Base-by-base conservation (phyloP, 2,113 vertebrate species). In the Apaloderma vittatum region DNA sequence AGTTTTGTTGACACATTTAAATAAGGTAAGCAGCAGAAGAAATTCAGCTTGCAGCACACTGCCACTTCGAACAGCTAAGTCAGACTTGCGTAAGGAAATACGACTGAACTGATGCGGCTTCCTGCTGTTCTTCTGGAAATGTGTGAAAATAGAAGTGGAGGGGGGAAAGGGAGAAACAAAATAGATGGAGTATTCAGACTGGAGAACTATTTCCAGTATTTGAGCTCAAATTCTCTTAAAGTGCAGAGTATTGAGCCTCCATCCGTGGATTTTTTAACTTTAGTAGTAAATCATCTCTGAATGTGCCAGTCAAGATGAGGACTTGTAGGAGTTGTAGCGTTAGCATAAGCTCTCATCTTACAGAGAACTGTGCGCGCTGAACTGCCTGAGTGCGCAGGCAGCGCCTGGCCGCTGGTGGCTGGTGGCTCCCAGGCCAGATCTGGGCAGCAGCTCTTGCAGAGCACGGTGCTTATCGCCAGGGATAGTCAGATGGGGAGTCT, bases 21-120 rank as follows among this genome's bases (percentile, higher is more conserved):
- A 86, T 76, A 86, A 82, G 62, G 49, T 68, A 74, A 86, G 54
- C 68, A 94, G 61, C 55, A 79, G 49, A 49, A 55, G 58, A 93
- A 85, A 63, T 93, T 85, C 7, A 61, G 9, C 49, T 70, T 12
- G 0, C 36, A 77, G 45, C 12, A 75, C 58, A 29, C 24, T 78
- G 87, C 45, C 32, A 46, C 66, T 75, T 54, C 16, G 34, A 88
- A 65, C 17, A 74, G 79, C 52, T 94, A 84, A 74, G 95, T 91
- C 49, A 84, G 52, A 45, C 36, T 94, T 72, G 15, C 51, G 14
- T 57, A 29, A 90, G 30, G 29, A 75, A 90, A 57, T 65, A 43
- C 1, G 15, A 86, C 30, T 66, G 73, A 87, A 75, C 24, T 61
- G 40, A 22, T 86, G 74, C 2, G 9, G 15, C 24, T 71, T 83